Evolutionary conservation across 2,888 invertebrate species (phyloP).

Genomic region (Dilophus febrilis): DNA sequence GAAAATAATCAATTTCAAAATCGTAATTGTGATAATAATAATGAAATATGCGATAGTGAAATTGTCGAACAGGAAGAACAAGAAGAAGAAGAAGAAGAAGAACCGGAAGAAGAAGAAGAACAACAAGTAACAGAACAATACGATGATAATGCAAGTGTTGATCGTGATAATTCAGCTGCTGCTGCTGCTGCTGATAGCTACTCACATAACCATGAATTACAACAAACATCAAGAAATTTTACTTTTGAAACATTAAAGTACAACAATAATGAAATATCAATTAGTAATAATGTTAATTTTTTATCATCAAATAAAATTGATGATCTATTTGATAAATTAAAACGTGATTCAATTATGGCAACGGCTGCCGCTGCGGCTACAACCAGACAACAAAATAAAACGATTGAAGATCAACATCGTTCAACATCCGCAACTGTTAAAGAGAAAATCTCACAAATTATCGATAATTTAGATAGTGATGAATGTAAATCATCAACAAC

Average conservation of each 20-base stretch:
- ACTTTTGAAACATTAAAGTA: too few relatives aligned
- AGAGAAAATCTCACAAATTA: constrained; percentile 25
- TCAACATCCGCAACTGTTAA: constrained; percentile 17
- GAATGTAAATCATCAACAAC: constrained; percentile 16
- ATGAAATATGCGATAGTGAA: constrained; percentile 19
- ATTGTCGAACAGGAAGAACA: constrained; percentile 23
- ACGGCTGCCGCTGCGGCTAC: neutral
- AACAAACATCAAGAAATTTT: too few relatives aligned
- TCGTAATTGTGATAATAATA: too few relatives aligned
- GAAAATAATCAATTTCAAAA: too few relatives aligned
- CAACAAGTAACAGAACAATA: too few relatives aligned
- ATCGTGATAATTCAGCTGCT: too few relatives aligned
- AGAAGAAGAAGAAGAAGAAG: constrained; percentile 19
- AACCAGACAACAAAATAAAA: too few relatives aligned
- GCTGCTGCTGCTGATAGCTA: too few relatives aligned
- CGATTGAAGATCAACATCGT: too few relatives aligned
- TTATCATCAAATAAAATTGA: neutral
- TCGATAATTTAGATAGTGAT: constrained; percentile 25
- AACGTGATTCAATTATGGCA: neutral
- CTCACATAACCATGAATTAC: too few relatives aligned
- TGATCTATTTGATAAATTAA: neutral
- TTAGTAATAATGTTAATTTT: neutral
- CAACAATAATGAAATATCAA: constrained; percentile 1
- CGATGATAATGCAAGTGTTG: too few relatives aligned
- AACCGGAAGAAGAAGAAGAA: constrained; percentile 23